Evolutionary conservation across 2,113 vertebrate species (phyloP).

Genomic region (Aegotheles bennettii): DNA sequence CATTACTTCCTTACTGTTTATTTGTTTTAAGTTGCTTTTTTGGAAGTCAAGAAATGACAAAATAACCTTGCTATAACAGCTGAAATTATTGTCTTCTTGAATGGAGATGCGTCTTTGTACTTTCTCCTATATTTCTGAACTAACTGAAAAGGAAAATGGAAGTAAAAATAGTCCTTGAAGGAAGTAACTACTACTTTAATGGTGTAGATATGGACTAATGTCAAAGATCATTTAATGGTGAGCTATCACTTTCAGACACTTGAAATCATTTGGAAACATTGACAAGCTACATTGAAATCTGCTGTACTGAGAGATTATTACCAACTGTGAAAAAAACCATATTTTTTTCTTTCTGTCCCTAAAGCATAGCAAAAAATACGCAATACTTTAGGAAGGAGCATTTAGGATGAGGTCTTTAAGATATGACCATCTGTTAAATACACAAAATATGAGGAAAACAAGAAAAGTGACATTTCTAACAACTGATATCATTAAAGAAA

Average conservation of each 20-base stretch:
- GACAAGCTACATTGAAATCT: not conserved
- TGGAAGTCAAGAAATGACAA: not conserved
- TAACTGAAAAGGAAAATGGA: not conserved
- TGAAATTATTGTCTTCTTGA: not conserved
- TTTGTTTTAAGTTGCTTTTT: slow-evolving; percentile 1
- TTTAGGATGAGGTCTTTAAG: not conserved
- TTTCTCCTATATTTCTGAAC: not conserved
- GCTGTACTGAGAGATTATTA: not conserved
- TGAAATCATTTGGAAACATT: not conserved
- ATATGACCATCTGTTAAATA: not conserved
- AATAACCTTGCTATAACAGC: not conserved
- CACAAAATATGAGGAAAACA: not conserved
- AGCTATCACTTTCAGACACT: not conserved
- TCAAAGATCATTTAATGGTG: not conserved
- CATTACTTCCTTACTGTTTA: not conserved
- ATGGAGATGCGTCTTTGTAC: not conserved
- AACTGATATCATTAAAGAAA: not conserved
- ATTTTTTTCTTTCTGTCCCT: not conserved
- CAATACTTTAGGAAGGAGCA: not conserved
- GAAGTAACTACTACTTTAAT: not conserved
- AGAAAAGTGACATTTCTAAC: not conserved
- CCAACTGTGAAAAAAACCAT: not conserved
- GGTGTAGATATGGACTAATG: not conserved
- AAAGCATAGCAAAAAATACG: not conserved
- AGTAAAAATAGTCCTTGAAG: not conserved